A percentile compares a stretch with the other conserved stretches of the same genome.
Conservation (phyloP, 2,113 vertebrate species). For the Sorex fumeus region DNA sequence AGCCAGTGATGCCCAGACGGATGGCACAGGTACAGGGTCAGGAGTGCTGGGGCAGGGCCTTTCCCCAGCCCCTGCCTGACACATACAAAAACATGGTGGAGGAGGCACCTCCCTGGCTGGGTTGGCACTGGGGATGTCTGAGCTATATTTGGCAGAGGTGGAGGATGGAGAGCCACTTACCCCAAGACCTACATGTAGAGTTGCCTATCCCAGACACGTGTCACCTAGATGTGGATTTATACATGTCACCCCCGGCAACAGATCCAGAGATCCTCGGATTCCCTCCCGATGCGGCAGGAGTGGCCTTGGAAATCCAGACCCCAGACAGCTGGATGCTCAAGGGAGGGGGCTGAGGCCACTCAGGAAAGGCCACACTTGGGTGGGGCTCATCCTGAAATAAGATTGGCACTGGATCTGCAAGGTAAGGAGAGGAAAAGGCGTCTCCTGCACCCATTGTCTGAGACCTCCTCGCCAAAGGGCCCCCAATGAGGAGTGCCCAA, state of each 20-base stretch:
- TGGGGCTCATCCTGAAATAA: background rate
- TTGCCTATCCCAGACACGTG: background rate
- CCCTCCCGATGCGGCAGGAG: background rate
- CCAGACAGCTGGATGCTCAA: background rate
- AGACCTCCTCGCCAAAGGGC: background rate
- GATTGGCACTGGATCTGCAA: constrained; percentile 13
- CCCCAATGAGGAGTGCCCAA: background rate
- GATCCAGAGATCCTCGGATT: background rate
- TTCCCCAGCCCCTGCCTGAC: background rate
- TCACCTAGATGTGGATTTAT: background rate
- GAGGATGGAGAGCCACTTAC: background rate
- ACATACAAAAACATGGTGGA: background rate
- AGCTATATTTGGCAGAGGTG: background rate
- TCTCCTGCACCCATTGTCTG: background rate
- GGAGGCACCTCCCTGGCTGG: background rate
- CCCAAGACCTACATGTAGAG: background rate
- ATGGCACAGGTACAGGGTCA: constrained; percentile 91
- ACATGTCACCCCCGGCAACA: background rate
- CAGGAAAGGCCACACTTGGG: constrained; percentile 1
- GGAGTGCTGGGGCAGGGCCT: background rate
- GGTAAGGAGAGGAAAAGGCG: background rate
- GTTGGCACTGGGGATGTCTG: background rate
- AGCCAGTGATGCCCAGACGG: constrained; percentile 89
- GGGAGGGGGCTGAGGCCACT: background rate
- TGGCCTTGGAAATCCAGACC: constrained; percentile 25